Conservation (phyloP, 2,888 invertebrate genomes). For the Homarus gammarus region DNA sequence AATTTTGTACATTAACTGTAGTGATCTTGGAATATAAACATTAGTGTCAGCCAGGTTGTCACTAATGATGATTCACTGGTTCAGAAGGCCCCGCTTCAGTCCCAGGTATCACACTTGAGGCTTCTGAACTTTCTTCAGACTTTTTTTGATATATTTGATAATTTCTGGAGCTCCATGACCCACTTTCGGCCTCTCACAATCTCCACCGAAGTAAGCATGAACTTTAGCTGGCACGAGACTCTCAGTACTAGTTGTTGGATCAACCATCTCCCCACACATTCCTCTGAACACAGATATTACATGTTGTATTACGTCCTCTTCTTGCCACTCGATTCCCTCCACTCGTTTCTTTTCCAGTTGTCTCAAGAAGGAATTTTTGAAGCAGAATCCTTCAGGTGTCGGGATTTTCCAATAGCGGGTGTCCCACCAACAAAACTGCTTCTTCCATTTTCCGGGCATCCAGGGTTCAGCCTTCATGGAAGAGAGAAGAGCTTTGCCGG, state of each 20-base stretch:
- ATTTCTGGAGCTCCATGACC: slow-evolving; percentile 29
- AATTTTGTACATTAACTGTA: too few relatives aligned
- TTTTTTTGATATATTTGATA: background rate
- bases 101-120: background rate
- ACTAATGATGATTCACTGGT: too few relatives aligned
- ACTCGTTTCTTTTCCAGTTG: slow-evolving; percentile 2
- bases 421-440: slow-evolving; percentile 2
- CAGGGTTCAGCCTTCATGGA: slow-evolving; percentile 30
- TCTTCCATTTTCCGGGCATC: slow-evolving; percentile 15
- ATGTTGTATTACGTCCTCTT: background rate
- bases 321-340: background rate
- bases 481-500: slow-evolving; percentile 30
- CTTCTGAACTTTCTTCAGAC: background rate
- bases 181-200: slow-evolving; percentile 16
- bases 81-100: background rate
- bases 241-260: too few relatives aligned
- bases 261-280: slow-evolving; percentile 11
- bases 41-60: too few relatives aligned
- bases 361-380: slow-evolving; percentile 17
- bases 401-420: slow-evolving; percentile 5
- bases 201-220: slow-evolving; percentile 37
- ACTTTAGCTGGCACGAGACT: background rate
- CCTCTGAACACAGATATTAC: background rate
- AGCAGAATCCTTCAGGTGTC: slow-evolving; percentile 8
- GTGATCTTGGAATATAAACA: too few relatives aligned